Evolutionary conservation across 2,113 vertebrate species (phyloP).

Genomic region (Podarcis cretensis): DNA sequence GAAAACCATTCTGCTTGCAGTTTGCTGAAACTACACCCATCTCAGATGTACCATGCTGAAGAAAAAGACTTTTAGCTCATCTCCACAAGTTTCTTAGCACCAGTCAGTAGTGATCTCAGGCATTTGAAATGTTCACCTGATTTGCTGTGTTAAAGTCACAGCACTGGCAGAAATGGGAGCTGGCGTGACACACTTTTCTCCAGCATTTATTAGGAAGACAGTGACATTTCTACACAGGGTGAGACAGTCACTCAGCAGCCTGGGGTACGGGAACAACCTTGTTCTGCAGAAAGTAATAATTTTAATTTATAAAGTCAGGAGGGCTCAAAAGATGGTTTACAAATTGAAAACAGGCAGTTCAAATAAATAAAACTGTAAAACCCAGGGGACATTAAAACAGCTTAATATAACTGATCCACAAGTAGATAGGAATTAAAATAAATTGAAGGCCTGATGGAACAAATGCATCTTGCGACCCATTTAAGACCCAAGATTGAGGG

Average conservation of each 20-base stretch:
- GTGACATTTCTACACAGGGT: too few species aligned
- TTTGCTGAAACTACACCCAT: too few species aligned
- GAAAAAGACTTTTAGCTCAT: too few species aligned
- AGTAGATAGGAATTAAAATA: background rate
- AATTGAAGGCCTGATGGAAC: background rate
- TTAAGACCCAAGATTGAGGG: background rate
- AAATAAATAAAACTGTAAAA: background rate
- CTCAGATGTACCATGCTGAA: too few species aligned
- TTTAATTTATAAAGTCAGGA: background rate
- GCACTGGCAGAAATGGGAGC: too few species aligned
- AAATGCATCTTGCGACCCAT: background rate
- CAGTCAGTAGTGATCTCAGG: background rate
- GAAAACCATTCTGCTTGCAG: too few species aligned
- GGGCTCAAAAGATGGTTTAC: background rate
- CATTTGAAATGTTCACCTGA: background rate
- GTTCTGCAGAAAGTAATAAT: background rate
- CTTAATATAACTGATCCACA: background rate
- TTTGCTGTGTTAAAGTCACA: background rate
- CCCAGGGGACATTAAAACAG: background rate
- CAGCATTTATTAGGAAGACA: too few species aligned
- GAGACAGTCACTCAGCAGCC: too few species aligned
- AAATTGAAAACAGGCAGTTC: background rate
- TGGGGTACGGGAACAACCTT: background rate
- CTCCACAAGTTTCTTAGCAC: background rate
- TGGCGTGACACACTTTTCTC: background rate